Evolutionary conservation across 2,888 invertebrate genomes (phyloP).

Genomic region (Notodonta ziczac): DNA sequence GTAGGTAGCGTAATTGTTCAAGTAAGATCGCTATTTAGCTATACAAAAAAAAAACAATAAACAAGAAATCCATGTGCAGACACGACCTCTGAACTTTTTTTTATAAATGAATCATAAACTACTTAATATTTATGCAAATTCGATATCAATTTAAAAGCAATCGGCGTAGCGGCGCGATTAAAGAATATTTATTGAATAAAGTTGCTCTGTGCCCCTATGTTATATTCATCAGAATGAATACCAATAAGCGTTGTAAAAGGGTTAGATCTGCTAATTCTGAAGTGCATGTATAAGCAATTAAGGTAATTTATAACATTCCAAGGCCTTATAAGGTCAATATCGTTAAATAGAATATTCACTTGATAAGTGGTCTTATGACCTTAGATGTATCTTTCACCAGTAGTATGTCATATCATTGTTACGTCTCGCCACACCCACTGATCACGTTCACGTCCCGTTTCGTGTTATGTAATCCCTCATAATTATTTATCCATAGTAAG

Average conservation of each 20-base stretch:
- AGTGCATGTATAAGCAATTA: no score
- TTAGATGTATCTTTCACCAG: constrained; percentile 27
- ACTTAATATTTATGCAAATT: constrained; percentile 1
- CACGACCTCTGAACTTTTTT: constrained; percentile 2
- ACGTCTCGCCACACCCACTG: constrained; percentile 13
- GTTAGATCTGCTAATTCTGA: no score
- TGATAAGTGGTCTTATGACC: constrained; percentile 15
- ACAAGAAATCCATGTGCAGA: not conserved
- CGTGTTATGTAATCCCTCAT: constrained; percentile 26
- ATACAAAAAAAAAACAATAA: not conserved
- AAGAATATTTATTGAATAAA: not conserved
- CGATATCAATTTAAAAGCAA: not conserved
- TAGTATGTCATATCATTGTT: constrained; percentile 31
- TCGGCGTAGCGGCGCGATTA: not conserved
- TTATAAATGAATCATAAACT: not conserved
- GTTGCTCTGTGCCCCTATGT: not conserved
- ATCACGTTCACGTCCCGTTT: constrained; percentile 35
- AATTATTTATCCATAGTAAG: constrained; percentile 14
- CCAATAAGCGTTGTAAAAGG: no score
- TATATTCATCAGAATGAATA: no score
- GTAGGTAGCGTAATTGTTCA: no score
- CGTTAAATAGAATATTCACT: constrained; percentile 23
- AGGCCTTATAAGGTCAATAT: not conserved
- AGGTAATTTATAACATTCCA: not conserved
- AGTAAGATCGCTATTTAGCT: no score